Base-by-base conservation (phyloP, 2,888 invertebrate species). In the Anagyrus pseudococci region DNA sequence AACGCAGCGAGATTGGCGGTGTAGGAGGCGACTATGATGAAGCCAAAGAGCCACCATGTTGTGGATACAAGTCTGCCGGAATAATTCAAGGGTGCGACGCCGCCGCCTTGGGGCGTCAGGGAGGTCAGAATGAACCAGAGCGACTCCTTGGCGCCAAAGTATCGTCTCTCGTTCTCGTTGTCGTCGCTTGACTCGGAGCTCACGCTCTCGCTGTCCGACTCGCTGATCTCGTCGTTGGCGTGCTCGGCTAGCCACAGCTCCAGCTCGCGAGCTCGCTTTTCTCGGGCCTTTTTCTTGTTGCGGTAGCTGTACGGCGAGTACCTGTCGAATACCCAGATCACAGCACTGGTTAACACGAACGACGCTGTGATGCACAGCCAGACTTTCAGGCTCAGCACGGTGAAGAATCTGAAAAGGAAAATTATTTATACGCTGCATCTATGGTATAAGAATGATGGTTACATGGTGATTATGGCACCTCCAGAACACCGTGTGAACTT, bases 111-210 rank as follows among this genome's bases (percentile, higher is more conserved):
- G 0, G 98, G 98, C 0, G 98, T 98, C 22, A 98, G 82, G 37
- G 97, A 97, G 41, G 97, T 98, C 95, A 98, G 96, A 76, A 97
- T 98, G 80, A 98, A 98, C 98, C 98, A 98, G 0, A 98, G 85
- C 75, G 97, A 96, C 81, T 98, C 98, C 96, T 97, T 33, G 98
- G 82, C 46, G 92, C 94, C 76, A 98, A 98, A 76, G 96, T 94
- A n/a, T 3, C 98, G n/a, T n/a, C n/a, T n/a, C n/a, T n/a, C n/a
- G n/a, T n/a, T n/a, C n/a, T n/a, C n/a, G n/a, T n/a, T n/a, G n/a
- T n/a, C n/a, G n/a, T n/a, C n/a, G n/a, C n/a, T n/a, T n/a, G n/a
- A n/a, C n/a, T n/a, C n/a, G n/a, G n/a, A n/a, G n/a, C n/a, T n/a
- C n/a, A n/a, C n/a, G n/a, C n/a, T n/a, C n/a, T n/a, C n/a, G n/a